Evolutionary conservation across 2,888 invertebrate species (phyloP), one percentile per base, ranked within the genome.

Genomic region (Ornithoptera alexandrae): DNA sequence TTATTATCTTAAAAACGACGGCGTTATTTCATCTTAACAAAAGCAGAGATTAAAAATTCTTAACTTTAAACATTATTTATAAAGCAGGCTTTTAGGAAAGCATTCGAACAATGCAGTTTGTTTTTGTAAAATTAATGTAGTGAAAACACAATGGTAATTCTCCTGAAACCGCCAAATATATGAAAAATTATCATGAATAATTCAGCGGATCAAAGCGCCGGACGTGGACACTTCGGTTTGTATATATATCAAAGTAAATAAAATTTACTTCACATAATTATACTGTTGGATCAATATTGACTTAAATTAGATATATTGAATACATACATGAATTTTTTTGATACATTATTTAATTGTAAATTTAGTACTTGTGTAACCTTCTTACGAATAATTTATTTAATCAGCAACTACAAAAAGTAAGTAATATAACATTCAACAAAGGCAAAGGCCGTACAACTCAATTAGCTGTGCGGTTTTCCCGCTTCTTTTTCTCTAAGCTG

Each of bases 1-100:
- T 53, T 68, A 57, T 62, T 62, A 62, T 30, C 50, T 62, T 63
- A 39, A 3, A 50, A 12, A 18, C 18, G n/a, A 58, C 46, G 17
- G 22, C 15, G 56, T 20, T n/a, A 42, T 61, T 56, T 62, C 36
- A 62, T 39, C 56, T 62, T 30, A 17, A 60, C n/a, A 18, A 39
- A 62, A 61, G 58, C 6, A 50, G 22, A 65, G 17, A 36, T 36
- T 42, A 30, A 53, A 22, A 65, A n/a, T 57, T 20, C 22, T 2
- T 39, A 8, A 39, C 15, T 50, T 17, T 50, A 17, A 50, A 17
- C 18, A 50, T 50, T 18, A 50, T 50, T 50, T 15, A 15, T 50
- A 17, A 17, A 12, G 50, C 17, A 50, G 17, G 18, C 50, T 50
- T 50, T 50, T 18, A 15, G 2, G 50, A 50, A 15, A 39, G 50